Evolutionary conservation across 2,888 invertebrate genomes (phyloP), one percentile per base, ranked within the genome.

Genomic region (Abrostola triplasia): DNA sequence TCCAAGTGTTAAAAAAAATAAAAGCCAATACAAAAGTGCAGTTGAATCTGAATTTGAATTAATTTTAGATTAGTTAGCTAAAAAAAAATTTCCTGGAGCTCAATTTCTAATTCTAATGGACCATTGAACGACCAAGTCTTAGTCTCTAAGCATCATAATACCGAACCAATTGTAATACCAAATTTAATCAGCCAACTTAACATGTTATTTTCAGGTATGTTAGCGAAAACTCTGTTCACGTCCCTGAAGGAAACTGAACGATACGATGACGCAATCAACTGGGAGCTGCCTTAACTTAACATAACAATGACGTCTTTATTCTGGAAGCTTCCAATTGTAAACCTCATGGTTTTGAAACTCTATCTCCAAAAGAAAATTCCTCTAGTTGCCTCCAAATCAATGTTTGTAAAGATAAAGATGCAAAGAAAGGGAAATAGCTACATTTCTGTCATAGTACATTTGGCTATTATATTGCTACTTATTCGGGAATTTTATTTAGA

Each of bases 181-280:
- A 49, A 49, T 11, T 11, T 36, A 49, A 36, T 49, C 36, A 24
- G 11, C 11, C 11, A 47, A 47, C 36, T 48, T 13, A 36, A 47
- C 37, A 48, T 57, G 5, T 44, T 56, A 54, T 58, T 76, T 89
- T 85, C 88, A 96, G 96, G 96, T 76, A 80, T 93, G 44, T 77
- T 95, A 36, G 84, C 95, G 40, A 95, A 93, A 77, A 82, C 91
- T 62, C 13, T 89, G 13, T 95, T 90, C 88, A 90, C 73, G 80
- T 90, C 90, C 64, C 86, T 96, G 48, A 90, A 95, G 57, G 95
- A 95, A 64, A 92, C 94, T 40, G 95, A 96, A 63, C 95, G 95
- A 72, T 96, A 96, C 85, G 92, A 96, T 82, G 97, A 97, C 82
- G 95, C 95, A 80, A 84, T 94, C 77, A 95, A 95, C 81, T 97